A percentile compares a stretch with the other conserved stretches of the same genome.
Conservation (phyloP, 2,888 invertebrate species). For the Beris morrisii region DNA sequence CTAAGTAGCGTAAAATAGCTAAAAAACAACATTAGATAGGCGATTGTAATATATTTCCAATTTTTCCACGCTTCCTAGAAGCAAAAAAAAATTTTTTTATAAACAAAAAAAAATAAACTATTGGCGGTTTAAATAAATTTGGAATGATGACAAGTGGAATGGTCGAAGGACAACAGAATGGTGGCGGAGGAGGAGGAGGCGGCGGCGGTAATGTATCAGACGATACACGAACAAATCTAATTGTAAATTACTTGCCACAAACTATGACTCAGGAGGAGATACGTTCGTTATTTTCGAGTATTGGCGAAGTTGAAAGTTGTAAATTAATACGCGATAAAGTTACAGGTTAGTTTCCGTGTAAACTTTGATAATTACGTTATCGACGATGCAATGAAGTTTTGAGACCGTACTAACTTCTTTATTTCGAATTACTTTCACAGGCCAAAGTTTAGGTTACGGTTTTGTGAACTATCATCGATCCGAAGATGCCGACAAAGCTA, state of each 20-base stretch:
- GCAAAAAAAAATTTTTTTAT: background rate
- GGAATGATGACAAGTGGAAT: constrained; percentile 48
- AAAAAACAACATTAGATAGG: background rate
- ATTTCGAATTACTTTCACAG: constrained; percentile 52
- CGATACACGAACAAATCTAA: constrained; percentile 93
- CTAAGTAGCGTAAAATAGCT: constrained; percentile 26
- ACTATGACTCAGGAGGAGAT: constrained; percentile 95
- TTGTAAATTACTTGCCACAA: constrained; percentile 94
- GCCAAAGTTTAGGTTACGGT: constrained; percentile 99
- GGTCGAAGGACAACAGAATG: constrained; percentile 80
- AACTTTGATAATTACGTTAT: background rate
- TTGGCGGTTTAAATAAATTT: background rate
- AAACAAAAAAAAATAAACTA: background rate
- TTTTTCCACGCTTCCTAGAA: no score
- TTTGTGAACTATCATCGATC: constrained; percentile 98
- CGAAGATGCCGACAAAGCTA: constrained; percentile 98
- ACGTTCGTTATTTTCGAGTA: constrained; percentile 88
- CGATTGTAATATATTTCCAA: no score
- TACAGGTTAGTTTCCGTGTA: constrained; percentile 65
- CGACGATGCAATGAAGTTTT: background rate
- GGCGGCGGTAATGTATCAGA: constrained; percentile 66
- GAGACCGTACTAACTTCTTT: background rate
- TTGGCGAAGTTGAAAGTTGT: constrained; percentile 96
- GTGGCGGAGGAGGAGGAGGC: constrained; percentile 69
- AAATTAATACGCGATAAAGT: constrained; percentile 96